Percentiles rank a stretch among this genome's conserved stretches.
Evolutionary conservation across 2,797 vertebrate species (phyloP).

Genomic region (Periophthalmus magnuspinnatus): DNA sequence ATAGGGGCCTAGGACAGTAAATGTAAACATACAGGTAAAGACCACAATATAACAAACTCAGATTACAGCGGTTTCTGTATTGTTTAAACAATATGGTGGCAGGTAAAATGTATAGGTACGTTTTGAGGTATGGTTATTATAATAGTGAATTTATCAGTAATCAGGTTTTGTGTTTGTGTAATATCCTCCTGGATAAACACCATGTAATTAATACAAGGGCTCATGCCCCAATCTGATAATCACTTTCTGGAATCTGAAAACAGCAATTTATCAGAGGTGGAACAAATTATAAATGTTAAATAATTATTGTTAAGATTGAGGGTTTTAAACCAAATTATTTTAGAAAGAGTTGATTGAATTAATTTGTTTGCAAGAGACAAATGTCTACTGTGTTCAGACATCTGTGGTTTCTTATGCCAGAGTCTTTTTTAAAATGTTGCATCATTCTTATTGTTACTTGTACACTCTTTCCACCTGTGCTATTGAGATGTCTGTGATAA

Average conservation of each 20-base stretch:
- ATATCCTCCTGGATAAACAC: not conserved
- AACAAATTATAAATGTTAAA: not conserved
- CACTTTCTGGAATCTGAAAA: not conserved
- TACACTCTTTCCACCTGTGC: too few relatives aligned
- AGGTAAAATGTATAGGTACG: too few relatives aligned
- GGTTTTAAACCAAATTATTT: not conserved
- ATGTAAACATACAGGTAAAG: conserved; percentile 19
- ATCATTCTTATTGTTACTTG: not conserved
- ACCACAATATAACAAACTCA: not conserved
- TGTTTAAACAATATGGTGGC: not conserved
- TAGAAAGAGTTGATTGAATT: not conserved
- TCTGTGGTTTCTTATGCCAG: not conserved
- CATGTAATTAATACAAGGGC: not conserved
- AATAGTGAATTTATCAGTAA: too few relatives aligned
- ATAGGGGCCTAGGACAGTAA: conserved; percentile 84
- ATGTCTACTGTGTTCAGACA: not conserved
- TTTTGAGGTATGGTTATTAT: not conserved
- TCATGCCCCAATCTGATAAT: not conserved
- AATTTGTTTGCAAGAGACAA: not conserved
- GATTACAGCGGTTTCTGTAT: not conserved
- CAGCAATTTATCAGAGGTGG: not conserved
- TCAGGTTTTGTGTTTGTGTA: too few relatives aligned
- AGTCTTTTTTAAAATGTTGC: not conserved
- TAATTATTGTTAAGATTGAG: not conserved
- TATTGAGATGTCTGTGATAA: conserved; percentile 36